Base-by-base conservation (phyloP, 2,797 vertebrate species). In the Hemitrygon akajei region DNA sequence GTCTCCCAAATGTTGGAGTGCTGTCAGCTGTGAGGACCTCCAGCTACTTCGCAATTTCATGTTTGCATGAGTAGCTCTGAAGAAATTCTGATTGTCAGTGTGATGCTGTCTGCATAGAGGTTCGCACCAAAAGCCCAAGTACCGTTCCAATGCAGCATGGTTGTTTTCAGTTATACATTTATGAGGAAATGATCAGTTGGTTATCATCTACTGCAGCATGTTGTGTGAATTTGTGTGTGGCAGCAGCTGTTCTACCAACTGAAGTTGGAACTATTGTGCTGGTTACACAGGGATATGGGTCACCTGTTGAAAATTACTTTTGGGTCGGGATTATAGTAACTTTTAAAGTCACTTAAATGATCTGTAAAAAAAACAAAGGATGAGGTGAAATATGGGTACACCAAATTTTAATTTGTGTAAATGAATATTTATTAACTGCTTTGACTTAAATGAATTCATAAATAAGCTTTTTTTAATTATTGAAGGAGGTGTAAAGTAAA, bases 271-370 rank as follows among this genome's bases (percentile, higher is more conserved):
- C 86, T 69, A 60, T n/a, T 89, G 86, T 69, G 56, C 60, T 37
- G 14, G n/a, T 34, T 89, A 89, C 66, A 37, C 60, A 4, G 60
- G 47, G 66, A 7, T 34, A 89, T 2, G 86, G 86, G 30, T 69
- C 60, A 69, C 60, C 30, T 89, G 86, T 69, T 89, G 63, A 66
- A 69, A 89, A 69, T n/a, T 66, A 14, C n/a, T 37, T 89, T 63
- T 20, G 18, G 86, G 27, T 87, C 20, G 58, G 84, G 84, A 63
- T 87, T 87, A 86, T 86, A 25, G 56, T 86, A 86, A 86, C 56
- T 30, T 86, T 56, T 86, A 58, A 58, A 86, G 58, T 86, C 27
- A 86, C 25, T 86, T 10, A 63, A 86, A 66, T 66, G 14, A 87
- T 87, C 14, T 87, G 58, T 1, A 63, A n/a, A 56, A n/a, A 3